Evolutionary conservation across 2,113 vertebrate genomes (phyloP).

Genomic region (Dicerorhinus sumatrensis): DNA sequence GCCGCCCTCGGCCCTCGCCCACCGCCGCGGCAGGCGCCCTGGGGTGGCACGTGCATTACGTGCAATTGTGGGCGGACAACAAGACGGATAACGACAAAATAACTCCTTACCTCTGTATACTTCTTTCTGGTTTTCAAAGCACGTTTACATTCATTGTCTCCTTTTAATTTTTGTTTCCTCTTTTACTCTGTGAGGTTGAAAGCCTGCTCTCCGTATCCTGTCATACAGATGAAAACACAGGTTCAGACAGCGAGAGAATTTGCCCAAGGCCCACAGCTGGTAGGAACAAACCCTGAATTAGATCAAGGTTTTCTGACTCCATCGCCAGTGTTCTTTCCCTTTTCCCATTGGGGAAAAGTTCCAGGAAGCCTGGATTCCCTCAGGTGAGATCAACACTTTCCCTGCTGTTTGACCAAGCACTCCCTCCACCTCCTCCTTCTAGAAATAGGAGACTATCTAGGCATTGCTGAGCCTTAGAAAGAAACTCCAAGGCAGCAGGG

Average conservation of each 20-base stretch:
- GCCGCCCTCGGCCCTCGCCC: background rate
- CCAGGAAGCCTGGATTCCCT: too few relatives aligned
- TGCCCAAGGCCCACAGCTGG: too few relatives aligned
- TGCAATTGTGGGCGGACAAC: background rate
- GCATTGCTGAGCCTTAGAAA: background rate
- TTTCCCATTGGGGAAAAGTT: too few relatives aligned
- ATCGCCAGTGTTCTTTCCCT: background rate
- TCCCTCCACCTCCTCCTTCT: too few relatives aligned
- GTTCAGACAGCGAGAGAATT: too few relatives aligned
- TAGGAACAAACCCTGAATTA: background rate
- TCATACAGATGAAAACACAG: background rate
- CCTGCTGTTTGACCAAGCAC: background rate
- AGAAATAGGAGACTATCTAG: background rate
- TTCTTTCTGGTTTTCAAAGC: background rate
- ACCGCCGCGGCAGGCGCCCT: background rate
- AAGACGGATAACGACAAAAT: too few relatives aligned
- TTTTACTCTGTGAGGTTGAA: background rate
- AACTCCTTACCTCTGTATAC: too few relatives aligned
- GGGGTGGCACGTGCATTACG: background rate
- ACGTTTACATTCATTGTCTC: background rate
- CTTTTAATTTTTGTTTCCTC: background rate
- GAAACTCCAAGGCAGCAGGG: too few relatives aligned
- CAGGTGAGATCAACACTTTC: too few relatives aligned
- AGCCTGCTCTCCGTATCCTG: too few relatives aligned
- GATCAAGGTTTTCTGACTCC: background rate